These are phyloP conservation scores for Ostrea denselamellosa DNA, from an alignment of 1,140 invertebrate genomes.

Conservation along the genomic window DNA sequence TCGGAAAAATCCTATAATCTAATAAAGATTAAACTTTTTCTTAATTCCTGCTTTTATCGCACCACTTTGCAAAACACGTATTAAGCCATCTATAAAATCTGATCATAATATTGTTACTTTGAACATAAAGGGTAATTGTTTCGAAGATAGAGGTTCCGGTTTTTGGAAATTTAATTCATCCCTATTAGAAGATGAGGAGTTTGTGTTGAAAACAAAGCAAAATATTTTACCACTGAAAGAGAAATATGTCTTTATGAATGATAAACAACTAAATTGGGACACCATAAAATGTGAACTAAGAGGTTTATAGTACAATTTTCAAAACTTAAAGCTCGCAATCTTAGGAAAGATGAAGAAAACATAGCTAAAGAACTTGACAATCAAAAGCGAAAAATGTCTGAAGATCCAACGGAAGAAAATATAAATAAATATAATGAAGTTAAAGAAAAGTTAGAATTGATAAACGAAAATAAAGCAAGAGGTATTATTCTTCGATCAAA, in stretches of 20 bases:
- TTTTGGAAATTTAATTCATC: constrained; percentile 20
- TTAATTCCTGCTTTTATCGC: too few relatives aligned
- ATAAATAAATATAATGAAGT: too few relatives aligned
- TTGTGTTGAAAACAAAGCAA: background rate
- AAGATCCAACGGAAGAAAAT: too few relatives aligned
- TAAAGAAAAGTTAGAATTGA: too few relatives aligned
- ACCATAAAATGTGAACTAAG: background rate
- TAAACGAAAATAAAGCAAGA: background rate
- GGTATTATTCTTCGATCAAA: background rate
- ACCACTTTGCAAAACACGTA: background rate
- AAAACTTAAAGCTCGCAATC: background rate
- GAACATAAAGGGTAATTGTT: too few relatives aligned
- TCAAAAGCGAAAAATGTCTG: background rate
- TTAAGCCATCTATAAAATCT: background rate
- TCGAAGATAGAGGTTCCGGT: too few relatives aligned
- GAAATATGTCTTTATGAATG: background rate
- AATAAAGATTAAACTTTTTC: too few relatives aligned
- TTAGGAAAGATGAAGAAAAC: background rate
- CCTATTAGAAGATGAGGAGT: background rate
- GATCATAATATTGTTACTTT: too few relatives aligned
- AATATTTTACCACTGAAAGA: background rate
- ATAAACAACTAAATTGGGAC: constrained; percentile 6
- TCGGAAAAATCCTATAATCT: background rate
- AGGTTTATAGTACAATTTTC: background rate
- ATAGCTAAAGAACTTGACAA: background rate